Evolutionary conservation across 1,140 invertebrate species (phyloP), one percentile per base, ranked within the genome.

Genomic region (Eriosoma lanigerum): DNA sequence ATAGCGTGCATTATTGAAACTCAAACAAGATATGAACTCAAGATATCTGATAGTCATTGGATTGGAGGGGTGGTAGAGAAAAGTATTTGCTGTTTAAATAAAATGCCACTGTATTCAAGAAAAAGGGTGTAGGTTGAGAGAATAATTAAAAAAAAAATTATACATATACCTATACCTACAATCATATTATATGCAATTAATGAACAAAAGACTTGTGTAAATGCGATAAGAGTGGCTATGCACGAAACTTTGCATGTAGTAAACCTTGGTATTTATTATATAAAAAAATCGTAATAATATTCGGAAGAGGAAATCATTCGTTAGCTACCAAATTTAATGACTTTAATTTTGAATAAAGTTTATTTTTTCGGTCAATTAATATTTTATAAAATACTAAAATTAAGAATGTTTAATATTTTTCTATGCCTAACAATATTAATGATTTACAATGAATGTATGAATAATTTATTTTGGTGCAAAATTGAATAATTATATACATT

Each of bases 141-240:
- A 78, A 78, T 78, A 78, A 62, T 78, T 78, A 78, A 29, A 26
- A 62, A 60, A 60, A 26, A 48, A 78, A n/a, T 56, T 5, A 21
- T 19, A 48, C 17, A 75, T 6, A 56, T 50, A 68, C 50, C 21
- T 68, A 68, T 26, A n/a, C 15, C 0, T 38, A 10, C n/a, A 26
- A n/a, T 48, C 10, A 17, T 54, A 54, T 54, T 52, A 46, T 62
- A 29, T 44, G 58, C 56, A 60, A 78, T 78, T 78, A 78, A 78
- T 78, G 75, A 62, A 78, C 75, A 78, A 78, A 78, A 78, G 75
- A 78, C 75, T 78, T 62, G 56, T 62, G 56, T 78, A 62, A 62
- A 62, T n/a, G 56, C 75, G 75, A 78, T 78, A 78, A 78, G 75
- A 78, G 24, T 60, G 32, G n/a, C 13, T 29, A 19, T 32, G 46